Evolutionary conservation across 2,888 invertebrate species (phyloP), one percentile per base, ranked within the genome.

Genomic region (Temnothorax unifasciatus): DNA sequence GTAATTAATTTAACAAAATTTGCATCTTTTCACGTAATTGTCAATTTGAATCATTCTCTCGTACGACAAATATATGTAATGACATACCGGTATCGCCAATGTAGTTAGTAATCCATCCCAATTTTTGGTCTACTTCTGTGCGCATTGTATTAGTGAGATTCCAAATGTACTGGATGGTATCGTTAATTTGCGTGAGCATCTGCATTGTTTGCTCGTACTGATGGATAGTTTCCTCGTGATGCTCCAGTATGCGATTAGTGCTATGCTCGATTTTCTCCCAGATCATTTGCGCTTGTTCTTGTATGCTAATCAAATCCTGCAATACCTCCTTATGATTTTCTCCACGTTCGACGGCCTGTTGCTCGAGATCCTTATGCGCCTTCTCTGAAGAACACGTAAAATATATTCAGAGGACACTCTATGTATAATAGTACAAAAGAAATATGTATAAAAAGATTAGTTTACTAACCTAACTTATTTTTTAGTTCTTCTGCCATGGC

Each of bases 401-500:
- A 68, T 34, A 57, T 47, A 54, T 47, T 64, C 8, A 61, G 8
- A 50, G 15, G 44, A 52, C 15, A n/a, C 5, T 11, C 9, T 13
- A 59, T 18, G 25, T 34, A 38, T 3, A 34, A 44, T 5, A 15
- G 9, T 29, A 69, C 9, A 71, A 15, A 52, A 54, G 21, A 52
- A 59, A 69, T 2, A 47, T 59, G 1, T 21, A 63, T 34, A 21
- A 59, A 52, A 61, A 54, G n/a, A 29, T 18, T 29, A 54, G 75
- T 71, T 91, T 93, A 95, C 41, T n/a, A 41, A 64, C 96, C 96
- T 85, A 97, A 92, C 94, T 96, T 96, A 9, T 92, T 90, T 90
- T 95, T 96, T 59, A 97, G 95, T 82, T 95, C 95, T 87, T 95
- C 95, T 1, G 96, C 96, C 95, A 96, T 95, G 25, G 94, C 89